Evolutionary conservation across 2,113 vertebrate species (phyloP).

Genomic region (Physeter macrocephalus): DNA sequence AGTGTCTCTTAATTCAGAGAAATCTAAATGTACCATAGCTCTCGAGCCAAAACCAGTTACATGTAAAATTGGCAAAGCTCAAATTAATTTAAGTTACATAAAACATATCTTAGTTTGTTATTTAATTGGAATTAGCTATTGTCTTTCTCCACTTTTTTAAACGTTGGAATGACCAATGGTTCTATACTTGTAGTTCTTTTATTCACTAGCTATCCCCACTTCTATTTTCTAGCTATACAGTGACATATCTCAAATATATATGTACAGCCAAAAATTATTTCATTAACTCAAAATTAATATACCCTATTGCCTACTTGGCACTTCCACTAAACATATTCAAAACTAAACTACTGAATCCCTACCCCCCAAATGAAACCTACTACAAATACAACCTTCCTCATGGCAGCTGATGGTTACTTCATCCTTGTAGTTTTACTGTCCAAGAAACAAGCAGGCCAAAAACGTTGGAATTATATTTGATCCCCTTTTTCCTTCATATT

Average conservation of each 20-base stretch:
- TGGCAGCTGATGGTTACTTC: neutral
- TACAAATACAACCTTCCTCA: neutral
- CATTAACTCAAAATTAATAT: neutral
- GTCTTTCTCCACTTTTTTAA: neutral
- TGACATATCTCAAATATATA: neutral
- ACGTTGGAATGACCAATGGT: neutral
- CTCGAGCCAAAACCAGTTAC: neutral
- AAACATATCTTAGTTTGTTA: neutral
- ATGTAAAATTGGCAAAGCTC: neutral
- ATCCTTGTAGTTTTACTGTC: neutral
- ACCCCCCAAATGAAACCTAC: neutral
- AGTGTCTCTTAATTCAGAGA: neutral
- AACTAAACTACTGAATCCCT: neutral
- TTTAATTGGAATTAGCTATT: neutral
- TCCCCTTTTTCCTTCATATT: neutral
- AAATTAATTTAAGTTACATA: neutral
- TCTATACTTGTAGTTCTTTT: neutral
- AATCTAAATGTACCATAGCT: neutral
- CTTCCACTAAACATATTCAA: neutral
- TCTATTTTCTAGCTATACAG: neutral
- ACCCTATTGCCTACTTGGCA: neutral
- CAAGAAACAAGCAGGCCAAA: neutral
- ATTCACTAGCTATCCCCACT: neutral
- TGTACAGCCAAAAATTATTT: neutral
- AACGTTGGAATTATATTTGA: neutral